Conservation (phyloP, 2,113 vertebrate genomes). For the Meleagris gallopavo region DNA sequence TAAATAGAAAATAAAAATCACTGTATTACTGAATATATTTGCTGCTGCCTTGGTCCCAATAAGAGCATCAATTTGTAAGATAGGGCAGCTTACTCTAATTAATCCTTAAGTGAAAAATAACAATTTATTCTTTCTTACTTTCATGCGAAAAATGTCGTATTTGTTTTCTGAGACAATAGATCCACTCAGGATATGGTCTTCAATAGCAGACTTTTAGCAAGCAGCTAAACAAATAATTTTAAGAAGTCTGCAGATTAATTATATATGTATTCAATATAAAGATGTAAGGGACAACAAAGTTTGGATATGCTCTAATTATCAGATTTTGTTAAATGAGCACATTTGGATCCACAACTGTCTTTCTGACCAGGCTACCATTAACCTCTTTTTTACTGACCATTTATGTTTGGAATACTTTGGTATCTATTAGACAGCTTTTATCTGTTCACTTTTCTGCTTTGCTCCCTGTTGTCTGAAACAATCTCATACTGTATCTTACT, state of each 20-base stretch:
- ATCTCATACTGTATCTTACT: background rate
- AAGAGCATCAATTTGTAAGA: background rate
- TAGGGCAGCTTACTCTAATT: background rate
- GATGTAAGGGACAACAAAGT: background rate
- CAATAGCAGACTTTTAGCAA: background rate
- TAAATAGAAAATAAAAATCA: background rate
- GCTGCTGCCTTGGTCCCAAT: background rate
- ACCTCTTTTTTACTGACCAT: background rate
- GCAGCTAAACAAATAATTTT: background rate
- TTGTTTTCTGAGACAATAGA: background rate
- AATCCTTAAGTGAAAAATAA: background rate
- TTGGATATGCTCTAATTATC: background rate
- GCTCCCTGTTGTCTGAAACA: background rate
- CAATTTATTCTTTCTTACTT: background rate
- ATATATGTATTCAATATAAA: background rate
- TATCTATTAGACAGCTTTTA: background rate
- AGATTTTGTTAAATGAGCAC: background rate
- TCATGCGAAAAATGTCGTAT: background rate
- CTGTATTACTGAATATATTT: background rate
- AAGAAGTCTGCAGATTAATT: background rate
- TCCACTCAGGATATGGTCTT: background rate
- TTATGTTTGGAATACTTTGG: background rate
- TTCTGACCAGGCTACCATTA: background rate
- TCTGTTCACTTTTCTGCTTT: background rate
- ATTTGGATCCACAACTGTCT: background rate